Evolutionary conservation across 2,113 vertebrate species (phyloP), one percentile per base, ranked within the genome.

Genomic region (Dicrurus megarhynchus): DNA sequence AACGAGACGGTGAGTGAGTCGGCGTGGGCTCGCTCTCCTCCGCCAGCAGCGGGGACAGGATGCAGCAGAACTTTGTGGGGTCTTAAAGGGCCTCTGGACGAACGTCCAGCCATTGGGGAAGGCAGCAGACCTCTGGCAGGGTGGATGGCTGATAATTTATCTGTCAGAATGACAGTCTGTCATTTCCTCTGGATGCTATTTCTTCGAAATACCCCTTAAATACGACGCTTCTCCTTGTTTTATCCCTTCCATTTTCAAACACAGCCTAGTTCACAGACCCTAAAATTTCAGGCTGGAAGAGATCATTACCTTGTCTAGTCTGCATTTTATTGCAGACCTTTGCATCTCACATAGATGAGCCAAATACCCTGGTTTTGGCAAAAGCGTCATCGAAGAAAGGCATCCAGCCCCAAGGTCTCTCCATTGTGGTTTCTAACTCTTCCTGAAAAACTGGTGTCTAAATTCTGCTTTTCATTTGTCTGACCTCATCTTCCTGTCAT

Each of bases 1-100:
- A 98, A 99, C 3, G 99, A 99, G 96, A 99, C 99, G 9, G 99
- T 99, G 96, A 98, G 98, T 97, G 60, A 5, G 60, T 0, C 35
- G 19, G 17, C 0, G 2, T 1, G 27, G 44, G 67, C 57, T 64
- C 0, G 0, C 24, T n/a, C 49, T 30, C 47, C 57, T 78, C 41
- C 32, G 59, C 22, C 47, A 33, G 35, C 44, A 52, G 17, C 55
- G 20, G 26, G 52, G 68, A 30, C 59, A 47, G 41, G 16, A 32
- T 74, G 23, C 41, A n/a, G 44, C 0, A 2, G 52, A 28, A 5
- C 22, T 64, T 7, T 9, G 32, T 1, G 1, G 44, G 41, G 6
- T 26, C n/a, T 49, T 52, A 53, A 35, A 5, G 17, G 24, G 55
- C 21, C 46, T 90, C 78, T 67, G 59, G 26, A 37, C 32, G 10